Percentiles rank a stretch among this genome's conserved stretches.
phyloP scores from a whole-genome alignment of 1,140 invertebrate genomes.

The Apolygus lucorum region DNA sequence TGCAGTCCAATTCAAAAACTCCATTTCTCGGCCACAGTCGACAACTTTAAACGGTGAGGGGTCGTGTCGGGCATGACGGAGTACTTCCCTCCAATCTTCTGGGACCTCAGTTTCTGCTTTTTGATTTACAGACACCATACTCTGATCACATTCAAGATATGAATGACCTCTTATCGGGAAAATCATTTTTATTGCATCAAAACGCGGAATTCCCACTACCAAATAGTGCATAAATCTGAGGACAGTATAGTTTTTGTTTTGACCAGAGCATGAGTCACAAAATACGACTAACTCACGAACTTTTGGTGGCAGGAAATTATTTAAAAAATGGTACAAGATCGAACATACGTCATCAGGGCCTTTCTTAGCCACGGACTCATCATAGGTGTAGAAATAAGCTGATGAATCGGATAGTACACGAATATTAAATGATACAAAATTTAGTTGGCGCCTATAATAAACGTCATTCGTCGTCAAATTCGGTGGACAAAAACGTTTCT shows the following conservation, averaged over 20 bases:
- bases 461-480: constrained; percentile 28
- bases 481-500: constrained; percentile 27
- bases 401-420: constrained; percentile 23
- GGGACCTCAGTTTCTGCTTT: no score
- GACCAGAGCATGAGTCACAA: constrained; percentile 27
- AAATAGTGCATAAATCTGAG: constrained; percentile 20
- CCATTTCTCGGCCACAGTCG: no score
- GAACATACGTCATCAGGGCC: constrained; percentile 28
- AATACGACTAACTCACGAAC: no score
- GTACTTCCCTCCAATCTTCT: no score
- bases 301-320: constrained; percentile 20
- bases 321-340: constrained; percentile 25
- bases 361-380: constrained; percentile 28
- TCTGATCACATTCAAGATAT: constrained; percentile 16
- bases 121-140: no score
- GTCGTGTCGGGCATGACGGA: no score
- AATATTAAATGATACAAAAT: constrained; percentile 28
- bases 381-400: constrained; percentile 28
- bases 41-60: no score
- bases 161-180: constrained; percentile 18
- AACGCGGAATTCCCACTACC: not conserved
- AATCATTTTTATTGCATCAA: constrained; percentile 12
- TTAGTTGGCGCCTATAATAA: constrained; percentile 28
- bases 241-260: constrained; percentile 25
- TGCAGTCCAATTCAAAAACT: constrained; percentile 1